Conservation (phyloP, 2,113 vertebrate species). For the Zosterops lateralis region DNA sequence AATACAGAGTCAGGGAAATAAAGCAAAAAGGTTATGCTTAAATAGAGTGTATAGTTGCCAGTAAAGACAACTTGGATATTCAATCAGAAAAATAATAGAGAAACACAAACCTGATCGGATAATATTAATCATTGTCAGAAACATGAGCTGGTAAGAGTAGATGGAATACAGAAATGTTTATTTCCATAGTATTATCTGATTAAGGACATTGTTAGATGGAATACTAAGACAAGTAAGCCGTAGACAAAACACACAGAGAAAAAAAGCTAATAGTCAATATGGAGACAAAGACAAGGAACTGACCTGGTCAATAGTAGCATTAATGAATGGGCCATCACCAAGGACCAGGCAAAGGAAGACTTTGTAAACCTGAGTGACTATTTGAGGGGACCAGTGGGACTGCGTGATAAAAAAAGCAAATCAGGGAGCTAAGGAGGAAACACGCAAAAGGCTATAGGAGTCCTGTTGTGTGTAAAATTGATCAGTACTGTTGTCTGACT, state of each 20-base stretch:
- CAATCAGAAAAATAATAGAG: neutral
- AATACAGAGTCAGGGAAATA: neutral
- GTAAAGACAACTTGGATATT: neutral
- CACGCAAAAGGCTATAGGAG: neutral
- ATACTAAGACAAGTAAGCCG: neutral
- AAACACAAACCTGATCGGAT: neutral
- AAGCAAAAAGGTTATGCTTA: neutral
- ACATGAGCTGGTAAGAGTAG: neutral
- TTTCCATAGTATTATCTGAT: neutral
- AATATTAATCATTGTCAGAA: neutral
- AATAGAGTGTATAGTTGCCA: neutral
- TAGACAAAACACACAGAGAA: neutral
- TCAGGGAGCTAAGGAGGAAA: neutral
- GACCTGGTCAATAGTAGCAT: neutral
- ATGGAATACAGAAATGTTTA: neutral
- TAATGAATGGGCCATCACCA: neutral
- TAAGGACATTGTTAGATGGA: neutral
- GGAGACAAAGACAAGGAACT: neutral
- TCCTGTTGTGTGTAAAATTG: accelerated
- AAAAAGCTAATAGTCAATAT: neutral
- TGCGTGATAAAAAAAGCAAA: neutral
- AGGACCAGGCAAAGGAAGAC: neutral
- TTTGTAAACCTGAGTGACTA: neutral
- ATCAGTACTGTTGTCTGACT: no score
- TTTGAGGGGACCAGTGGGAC: neutral